Base-by-base conservation (phyloP, 2,888 invertebrate genomes). In the Lacanobia oleracea region DNA sequence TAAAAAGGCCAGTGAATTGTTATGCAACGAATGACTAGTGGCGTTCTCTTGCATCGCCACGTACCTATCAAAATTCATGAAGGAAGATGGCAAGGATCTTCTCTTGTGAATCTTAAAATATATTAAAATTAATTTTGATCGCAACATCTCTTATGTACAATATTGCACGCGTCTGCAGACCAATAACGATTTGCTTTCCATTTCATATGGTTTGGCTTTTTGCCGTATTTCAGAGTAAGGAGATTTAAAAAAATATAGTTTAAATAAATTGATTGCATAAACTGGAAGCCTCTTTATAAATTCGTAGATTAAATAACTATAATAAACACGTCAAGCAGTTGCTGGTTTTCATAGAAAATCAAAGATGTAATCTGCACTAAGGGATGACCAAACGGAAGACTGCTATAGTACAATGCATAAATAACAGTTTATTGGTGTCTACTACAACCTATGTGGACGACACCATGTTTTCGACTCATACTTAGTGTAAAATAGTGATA, bases 401-500 rank as follows among this genome's bases (percentile, higher is more conserved):
- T 57, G 18, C 40, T 14, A 4, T 40, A 21, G 14, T 5, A 1
- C 12, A 2, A 23, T 27, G 1, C 7, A 27, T 33, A 18, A 18
- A 33, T 33, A 33, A 56, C 9, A n/a, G 10, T 18, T 33, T 10
- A 56, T 10, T 33, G 6, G 37, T 37, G 37, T 6, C 10, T 57
- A 7, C n/a, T 21, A 9, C 2, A 40, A 56, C 0, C 23, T 14
- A 12, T 16, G 40, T 27, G 21, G 18, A 51, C 45, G 14, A 12
- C 14, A 3, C 10, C 18, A 16, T 21, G 12, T 48, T 54, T 61
- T 12, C 16, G 48, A 33, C 43, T 45, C 56, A 48, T 60, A 60
- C 61, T 48, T n/a, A 72, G 54, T 67, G 45, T 66, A 43, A 48
- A 81, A 72, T 72, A 77, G 48, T 84, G 77, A 83, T 85, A 84